phyloP scores from a whole-genome alignment of 2,888 invertebrate species.

The Cryptosula pallasiana region DNA sequence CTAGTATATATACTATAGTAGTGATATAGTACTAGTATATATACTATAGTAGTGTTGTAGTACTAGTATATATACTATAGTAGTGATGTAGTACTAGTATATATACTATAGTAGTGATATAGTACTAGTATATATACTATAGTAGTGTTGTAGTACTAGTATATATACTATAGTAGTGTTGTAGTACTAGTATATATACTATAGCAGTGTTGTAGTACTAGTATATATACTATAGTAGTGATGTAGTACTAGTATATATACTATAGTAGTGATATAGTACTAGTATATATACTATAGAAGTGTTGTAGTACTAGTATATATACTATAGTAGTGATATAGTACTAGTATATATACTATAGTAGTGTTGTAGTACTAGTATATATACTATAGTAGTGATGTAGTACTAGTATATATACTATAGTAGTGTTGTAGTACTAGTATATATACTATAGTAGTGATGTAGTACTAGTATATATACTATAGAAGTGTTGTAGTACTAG shows the following conservation, averaged over 20 bases:
- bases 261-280: not conserved
- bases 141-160: not conserved
- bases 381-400: not conserved
- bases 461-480: not conserved
- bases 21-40: not conserved
- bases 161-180: no score
- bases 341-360: not conserved
- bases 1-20: not conserved
- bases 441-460: not conserved
- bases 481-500: no score
- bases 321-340: not conserved
- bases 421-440: no score
- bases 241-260: no score
- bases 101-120: no score
- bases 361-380: no score
- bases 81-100: not conserved
- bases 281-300: not conserved
- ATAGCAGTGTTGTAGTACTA: not conserved
- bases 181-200: no score
- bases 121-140: not conserved
- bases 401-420: not conserved
- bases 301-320: no score
- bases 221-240: not conserved
- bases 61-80: not conserved
- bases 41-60: no score